A percentile compares a stretch with the other conserved stretches of the same genome.
Evolutionary conservation across 1,140 invertebrate species (phyloP).

Genomic region (Andricus grossulariae): DNA sequence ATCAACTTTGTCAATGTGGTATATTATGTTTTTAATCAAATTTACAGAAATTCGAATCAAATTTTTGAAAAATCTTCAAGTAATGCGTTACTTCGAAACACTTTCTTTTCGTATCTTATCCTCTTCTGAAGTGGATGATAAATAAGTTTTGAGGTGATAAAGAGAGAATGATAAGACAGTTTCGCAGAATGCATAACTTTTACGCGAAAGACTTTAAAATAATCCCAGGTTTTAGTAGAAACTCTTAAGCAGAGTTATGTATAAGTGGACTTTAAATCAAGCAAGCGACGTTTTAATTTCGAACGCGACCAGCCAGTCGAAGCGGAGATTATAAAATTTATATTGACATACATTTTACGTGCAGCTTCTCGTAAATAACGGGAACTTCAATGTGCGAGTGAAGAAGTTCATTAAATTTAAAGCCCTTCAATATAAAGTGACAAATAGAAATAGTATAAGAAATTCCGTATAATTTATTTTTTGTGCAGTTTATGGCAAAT

Average conservation of each 20-base stretch:
- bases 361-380: no score
- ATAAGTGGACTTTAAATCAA: slow-evolving; percentile 10
- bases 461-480: not conserved
- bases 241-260: not conserved
- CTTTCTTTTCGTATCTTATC: no score
- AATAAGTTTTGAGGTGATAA: no score
- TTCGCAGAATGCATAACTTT: no score
- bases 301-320: not conserved
- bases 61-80: no score
- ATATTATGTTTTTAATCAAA: no score
- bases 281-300: slow-evolving; percentile 7
- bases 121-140: no score
- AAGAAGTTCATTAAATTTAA: slow-evolving; percentile 12
- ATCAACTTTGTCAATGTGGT: no score
- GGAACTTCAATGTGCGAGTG: no score
- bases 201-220: not conserved
- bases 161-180: no score
- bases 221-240: not conserved
- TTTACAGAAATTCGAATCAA: no score
- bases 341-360: slow-evolving; percentile 5
- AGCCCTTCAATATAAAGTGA: not conserved
- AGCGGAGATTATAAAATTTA: slow-evolving; percentile 11
- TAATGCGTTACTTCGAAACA: no score
- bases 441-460: not conserved
- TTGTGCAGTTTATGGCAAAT: not conserved